Percentiles rank a stretch among this genome's conserved stretches.
These are phyloP conservation scores for Polypterus bichir DNA, from an alignment of 2,113 vertebrate genomes.

Conservation along the genomic window DNA sequence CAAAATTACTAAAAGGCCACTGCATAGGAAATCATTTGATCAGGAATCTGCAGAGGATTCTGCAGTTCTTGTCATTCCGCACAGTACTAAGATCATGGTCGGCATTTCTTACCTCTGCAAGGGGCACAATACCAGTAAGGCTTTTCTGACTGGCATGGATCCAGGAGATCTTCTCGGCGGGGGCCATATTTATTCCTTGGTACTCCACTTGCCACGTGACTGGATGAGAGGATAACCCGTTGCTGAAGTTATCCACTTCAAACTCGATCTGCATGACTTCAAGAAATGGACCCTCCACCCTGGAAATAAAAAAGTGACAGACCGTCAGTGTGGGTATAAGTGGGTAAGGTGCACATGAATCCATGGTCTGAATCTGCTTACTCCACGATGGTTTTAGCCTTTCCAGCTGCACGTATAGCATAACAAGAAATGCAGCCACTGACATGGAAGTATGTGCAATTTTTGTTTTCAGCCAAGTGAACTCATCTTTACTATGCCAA, in stretches of 20 bases:
- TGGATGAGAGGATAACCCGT: constrained; percentile 65
- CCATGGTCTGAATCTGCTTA: too few species aligned
- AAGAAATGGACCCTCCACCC: constrained; percentile 56
- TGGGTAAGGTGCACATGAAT: too few species aligned
- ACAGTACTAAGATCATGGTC: neutral
- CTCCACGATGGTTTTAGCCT: too few species aligned
- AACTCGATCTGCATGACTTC: constrained; percentile 90
- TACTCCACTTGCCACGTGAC: constrained; percentile 86
- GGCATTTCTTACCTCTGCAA: constrained; percentile 60
- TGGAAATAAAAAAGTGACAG: constrained; percentile 26
- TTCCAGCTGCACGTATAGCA: too few species aligned
- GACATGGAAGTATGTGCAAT: too few species aligned
- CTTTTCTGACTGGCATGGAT: constrained; percentile 71
- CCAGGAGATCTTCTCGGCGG: constrained; percentile 59
- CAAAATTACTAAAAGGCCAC: too few species aligned
- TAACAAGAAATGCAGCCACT: too few species aligned
- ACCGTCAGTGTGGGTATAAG: neutral
- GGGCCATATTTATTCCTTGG: constrained; percentile 40
- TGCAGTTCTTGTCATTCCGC: too few species aligned
- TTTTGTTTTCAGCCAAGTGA: too few species aligned
- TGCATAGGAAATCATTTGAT: too few species aligned
- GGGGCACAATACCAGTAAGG: constrained; percentile 74
- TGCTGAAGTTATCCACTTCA: constrained; percentile 71
- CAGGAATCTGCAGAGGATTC: too few species aligned
- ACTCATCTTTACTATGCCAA: too few species aligned